Evolutionary conservation across 2,888 invertebrate species (phyloP).

Genomic region (Amorpha juglandis): DNA sequence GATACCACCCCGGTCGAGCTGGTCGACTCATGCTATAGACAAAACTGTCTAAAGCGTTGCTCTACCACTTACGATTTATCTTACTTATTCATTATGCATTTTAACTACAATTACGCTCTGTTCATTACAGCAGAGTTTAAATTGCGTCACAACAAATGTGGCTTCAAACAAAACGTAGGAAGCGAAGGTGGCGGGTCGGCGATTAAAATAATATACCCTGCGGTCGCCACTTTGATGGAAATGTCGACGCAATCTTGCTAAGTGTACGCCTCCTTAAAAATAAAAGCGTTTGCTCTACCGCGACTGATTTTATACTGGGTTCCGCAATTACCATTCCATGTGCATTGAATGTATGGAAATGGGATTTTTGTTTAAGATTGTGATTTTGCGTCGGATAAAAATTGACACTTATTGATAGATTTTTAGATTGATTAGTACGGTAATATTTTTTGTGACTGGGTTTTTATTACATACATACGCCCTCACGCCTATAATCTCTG

Average conservation of each 20-base stretch:
- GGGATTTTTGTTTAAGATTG: background rate
- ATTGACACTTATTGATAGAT: too few relatives aligned
- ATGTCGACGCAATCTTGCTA: constrained; percentile 74
- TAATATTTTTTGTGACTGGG: too few relatives aligned
- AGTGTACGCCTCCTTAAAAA: constrained; percentile 79
- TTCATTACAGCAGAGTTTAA: constrained; percentile 11
- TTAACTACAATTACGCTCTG: background rate
- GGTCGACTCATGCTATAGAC: too few relatives aligned
- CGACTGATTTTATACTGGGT: constrained; percentile 60
- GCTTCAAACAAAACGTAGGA: constrained; percentile 52
- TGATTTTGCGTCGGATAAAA: background rate
- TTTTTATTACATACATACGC: too few relatives aligned
- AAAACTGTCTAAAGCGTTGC: too few relatives aligned
- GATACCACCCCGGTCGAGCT: too few relatives aligned
- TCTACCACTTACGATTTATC: too few relatives aligned
- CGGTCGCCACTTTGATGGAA: constrained; percentile 75
- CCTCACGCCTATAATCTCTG: too few relatives aligned
- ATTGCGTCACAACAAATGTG: constrained; percentile 32
- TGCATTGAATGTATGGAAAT: constrained; percentile 31
- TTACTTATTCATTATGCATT: background rate
- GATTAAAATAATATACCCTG: constrained; percentile 78
- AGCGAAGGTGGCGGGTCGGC: constrained; percentile 61
- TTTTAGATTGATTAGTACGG: too few relatives aligned
- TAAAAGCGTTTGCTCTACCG: constrained; percentile 70
- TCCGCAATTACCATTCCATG: constrained; percentile 70